Base-by-base conservation (phyloP, 2,888 invertebrate species). In the Augochlorella aurata region DNA sequence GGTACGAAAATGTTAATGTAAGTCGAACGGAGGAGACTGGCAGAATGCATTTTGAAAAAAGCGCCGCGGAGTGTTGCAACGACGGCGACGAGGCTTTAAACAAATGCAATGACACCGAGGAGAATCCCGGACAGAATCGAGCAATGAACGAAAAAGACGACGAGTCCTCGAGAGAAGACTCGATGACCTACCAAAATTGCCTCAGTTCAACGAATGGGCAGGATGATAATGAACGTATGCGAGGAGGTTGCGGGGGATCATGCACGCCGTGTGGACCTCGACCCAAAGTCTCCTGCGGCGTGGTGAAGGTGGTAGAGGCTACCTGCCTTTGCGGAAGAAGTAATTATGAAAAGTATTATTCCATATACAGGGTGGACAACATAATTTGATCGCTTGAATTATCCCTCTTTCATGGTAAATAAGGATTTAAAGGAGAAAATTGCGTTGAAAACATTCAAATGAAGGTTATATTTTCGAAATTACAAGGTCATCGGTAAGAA, bases 211-310 rank as follows among this genome's bases (percentile, higher is more conserved):
- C 68, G 24, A 84, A 83, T 29, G 85, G 74, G 12, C 61, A 79
- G 14, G 79, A 87, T 1, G 87, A 85, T 29, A 86, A 88, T 24
- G 82, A 81, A 18, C 87, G 92, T 47, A 85, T 92, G 88, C 88
- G 92, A 8, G 92, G 92, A 29, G 91, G 92, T 29, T 90, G 91
- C 84, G 89, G 90, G 7, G 86, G 86, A 73, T 61, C 77, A 5
- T 68, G 50, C 9, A 38, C 63, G 18, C 47, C 73, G 3, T 81
- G 82, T 44, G 76, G 76, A 61, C 21, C 76, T 66, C 66, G 78
- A 29, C 38, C 52, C 9, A 80, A 66, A 50, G 21, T 52, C 50
- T 65, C 63, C 0, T 77, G 82, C 4, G 83, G 77, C 61, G 66
- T 65, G 2, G 38, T 70, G 10, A 77, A 74, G 77, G 44, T 70